Evolutionary conservation across 2,113 vertebrate genomes (phyloP).

Genomic region (human): DNA sequence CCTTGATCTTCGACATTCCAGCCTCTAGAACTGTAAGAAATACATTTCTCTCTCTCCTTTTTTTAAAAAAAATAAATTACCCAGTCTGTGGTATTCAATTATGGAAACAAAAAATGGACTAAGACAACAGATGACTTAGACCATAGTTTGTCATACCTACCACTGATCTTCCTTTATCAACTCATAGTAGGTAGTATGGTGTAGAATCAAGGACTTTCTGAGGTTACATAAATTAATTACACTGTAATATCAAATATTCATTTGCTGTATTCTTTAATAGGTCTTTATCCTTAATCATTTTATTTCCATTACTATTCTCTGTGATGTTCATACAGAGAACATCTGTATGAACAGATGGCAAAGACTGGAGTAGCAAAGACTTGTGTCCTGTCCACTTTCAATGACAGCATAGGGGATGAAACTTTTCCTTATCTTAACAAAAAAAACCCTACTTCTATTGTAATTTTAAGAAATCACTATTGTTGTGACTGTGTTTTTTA

Average conservation of each 20-base stretch:
- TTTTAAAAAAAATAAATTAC: background rate
- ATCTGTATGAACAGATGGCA: background rate
- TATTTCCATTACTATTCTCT: slow-evolving; percentile 34
- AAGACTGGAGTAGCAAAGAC: background rate
- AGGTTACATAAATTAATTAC: slow-evolving; percentile 49
- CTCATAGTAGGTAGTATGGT: background rate
- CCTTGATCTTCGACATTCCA: background rate
- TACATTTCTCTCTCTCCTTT: background rate
- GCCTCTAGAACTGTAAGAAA: background rate
- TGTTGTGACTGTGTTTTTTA: background rate
- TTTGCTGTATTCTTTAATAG: slow-evolving; percentile 61
- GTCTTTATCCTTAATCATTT: slow-evolving; percentile 54
- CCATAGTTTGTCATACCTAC: background rate
- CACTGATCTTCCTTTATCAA: background rate
- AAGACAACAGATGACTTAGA: background rate
- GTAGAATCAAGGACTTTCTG: slow-evolving; percentile 37
- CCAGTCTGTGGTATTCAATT: background rate
- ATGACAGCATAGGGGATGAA: background rate
- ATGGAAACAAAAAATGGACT: background rate
- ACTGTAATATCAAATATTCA: slow-evolving; percentile 65
- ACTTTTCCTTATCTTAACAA: background rate
- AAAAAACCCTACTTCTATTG: background rate
- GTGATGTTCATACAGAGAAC: background rate
- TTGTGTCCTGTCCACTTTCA: background rate
- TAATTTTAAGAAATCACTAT: background rate